Evolutionary conservation across 2,888 invertebrate genomes (phyloP).

Genomic region (Hanleya hanleyi): DNA sequence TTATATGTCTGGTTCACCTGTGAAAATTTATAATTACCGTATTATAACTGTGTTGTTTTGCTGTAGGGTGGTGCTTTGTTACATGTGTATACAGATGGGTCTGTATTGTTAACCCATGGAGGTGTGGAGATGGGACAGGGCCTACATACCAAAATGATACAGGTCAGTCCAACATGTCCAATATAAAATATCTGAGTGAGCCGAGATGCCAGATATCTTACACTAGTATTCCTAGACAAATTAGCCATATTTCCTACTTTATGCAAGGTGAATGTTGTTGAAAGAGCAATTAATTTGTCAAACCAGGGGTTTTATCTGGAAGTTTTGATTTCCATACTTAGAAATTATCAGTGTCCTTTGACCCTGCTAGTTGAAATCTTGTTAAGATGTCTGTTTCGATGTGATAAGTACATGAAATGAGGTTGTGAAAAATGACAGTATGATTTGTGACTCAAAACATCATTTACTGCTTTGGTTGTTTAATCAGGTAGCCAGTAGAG

Average conservation of each 20-base stretch:
- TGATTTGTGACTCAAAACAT: neutral
- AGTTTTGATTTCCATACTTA: neutral
- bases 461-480: neutral
- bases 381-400: too few relatives aligned
- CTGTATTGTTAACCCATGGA: conserved; percentile 60
- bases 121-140: conserved; percentile 69
- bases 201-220: too few relatives aligned
- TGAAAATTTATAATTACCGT: neutral
- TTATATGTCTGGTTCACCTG: neutral
- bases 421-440: too few relatives aligned
- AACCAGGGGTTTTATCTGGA: neutral
- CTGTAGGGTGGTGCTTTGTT: conserved; percentile 61
- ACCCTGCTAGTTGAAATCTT: too few relatives aligned
- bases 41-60: neutral
- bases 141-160: conserved; percentile 62
- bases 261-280: neutral
- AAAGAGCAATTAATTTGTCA: too few relatives aligned
- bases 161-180: too few relatives aligned
- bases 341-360: too few relatives aligned
- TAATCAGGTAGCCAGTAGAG: conserved; percentile 38
- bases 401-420: too few relatives aligned
- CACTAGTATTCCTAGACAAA: too few relatives aligned
- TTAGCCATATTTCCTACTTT: too few relatives aligned
- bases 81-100: conserved; percentile 73
- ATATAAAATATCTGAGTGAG: too few relatives aligned